A percentile compares a stretch with the other conserved stretches of the same genome.
These are phyloP conservation scores for Zaprionus kolodkinae DNA, from an alignment of 1,140 invertebrate species.

Conservation along the genomic window DNA sequence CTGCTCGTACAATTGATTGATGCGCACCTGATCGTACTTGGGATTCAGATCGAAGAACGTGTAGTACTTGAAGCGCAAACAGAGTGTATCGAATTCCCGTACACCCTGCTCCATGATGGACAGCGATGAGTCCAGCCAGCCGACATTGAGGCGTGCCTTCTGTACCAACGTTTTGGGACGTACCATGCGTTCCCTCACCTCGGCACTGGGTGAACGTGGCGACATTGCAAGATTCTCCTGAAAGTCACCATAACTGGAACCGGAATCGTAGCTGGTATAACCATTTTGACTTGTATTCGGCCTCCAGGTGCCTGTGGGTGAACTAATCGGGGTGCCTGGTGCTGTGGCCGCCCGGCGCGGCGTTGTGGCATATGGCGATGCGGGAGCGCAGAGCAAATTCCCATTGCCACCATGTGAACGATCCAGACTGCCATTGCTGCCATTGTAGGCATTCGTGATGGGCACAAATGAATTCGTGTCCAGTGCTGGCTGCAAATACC, in stretches of 20 bases:
- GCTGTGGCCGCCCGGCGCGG: slow-evolving; percentile 89
- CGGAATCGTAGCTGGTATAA: slow-evolving; percentile 73
- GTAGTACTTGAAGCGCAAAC: slow-evolving; percentile 94
- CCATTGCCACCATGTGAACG: slow-evolving; percentile 84
- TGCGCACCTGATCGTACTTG: slow-evolving; percentile 96
- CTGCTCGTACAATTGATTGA: slow-evolving; percentile 99
- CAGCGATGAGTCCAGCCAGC: slow-evolving; percentile 98
- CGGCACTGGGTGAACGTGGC: slow-evolving; percentile 90
- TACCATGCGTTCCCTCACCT: slow-evolving; percentile 90
- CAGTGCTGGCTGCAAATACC: slow-evolving; percentile 85
- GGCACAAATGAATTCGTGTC: slow-evolving; percentile 96
- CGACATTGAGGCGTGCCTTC: slow-evolving; percentile 97
- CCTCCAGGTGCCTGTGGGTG: slow-evolving; percentile 86
- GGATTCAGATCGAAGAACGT: slow-evolving; percentile 98
- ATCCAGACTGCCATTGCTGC: slow-evolving; percentile 90
- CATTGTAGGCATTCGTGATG: slow-evolving; percentile 86
- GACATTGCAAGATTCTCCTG: slow-evolving; percentile 93
- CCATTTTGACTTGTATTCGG: slow-evolving; percentile 65
- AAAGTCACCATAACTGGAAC: slow-evolving; percentile 87
- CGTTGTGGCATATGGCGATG: slow-evolving; percentile 71
- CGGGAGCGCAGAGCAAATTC: slow-evolving; percentile 78
- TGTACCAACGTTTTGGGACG: slow-evolving; percentile 96
- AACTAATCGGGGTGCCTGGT: slow-evolving; percentile 88
- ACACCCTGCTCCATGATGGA: slow-evolving; percentile 99
- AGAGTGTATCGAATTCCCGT: slow-evolving; percentile 95